Evolutionary conservation across 2,797 vertebrate genomes (phyloP).

Genomic region (Lacerta viridis): DNA sequence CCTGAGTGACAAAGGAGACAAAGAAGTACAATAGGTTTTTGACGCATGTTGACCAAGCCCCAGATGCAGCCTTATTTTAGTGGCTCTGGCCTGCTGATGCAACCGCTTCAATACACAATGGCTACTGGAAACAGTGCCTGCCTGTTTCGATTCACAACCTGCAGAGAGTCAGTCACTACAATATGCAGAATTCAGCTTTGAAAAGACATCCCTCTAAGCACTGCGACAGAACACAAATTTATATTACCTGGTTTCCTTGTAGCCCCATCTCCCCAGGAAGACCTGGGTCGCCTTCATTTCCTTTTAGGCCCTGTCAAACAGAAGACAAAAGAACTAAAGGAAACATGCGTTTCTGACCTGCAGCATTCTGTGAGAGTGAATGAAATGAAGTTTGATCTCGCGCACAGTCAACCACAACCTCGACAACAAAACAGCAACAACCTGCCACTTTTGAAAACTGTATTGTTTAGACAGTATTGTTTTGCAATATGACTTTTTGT

Average conservation of each 20-base stretch:
- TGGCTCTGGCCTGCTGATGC: not conserved
- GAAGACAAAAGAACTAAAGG: not conserved
- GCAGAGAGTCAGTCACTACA: not conserved
- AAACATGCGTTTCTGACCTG: not conserved
- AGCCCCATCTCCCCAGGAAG: conserved; percentile 78
- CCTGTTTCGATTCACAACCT: not conserved
- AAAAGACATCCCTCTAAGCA: not conserved
- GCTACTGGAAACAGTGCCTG: too few relatives aligned
- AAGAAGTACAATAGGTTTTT: not conserved
- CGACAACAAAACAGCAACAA: conserved; percentile 11
- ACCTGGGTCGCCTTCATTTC: conserved; percentile 80
- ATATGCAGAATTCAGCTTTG: not conserved
- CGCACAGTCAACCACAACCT: not conserved
- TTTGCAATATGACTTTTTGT: too few relatives aligned
- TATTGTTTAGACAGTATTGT: too few relatives aligned
- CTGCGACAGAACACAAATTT: not conserved
- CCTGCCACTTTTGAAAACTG: too few relatives aligned
- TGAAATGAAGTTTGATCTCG: not conserved
- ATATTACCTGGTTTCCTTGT: conserved; percentile 83
- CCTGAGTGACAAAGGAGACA: conserved; percentile 75
- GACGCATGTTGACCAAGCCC: too few relatives aligned
- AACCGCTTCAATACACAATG: not conserved
- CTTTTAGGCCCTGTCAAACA: conserved; percentile 80
- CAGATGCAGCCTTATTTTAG: not conserved
- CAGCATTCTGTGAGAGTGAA: not conserved